Evolutionary conservation across 1,140 invertebrate species (phyloP).

Genomic region (Ridgeia piscesae): DNA sequence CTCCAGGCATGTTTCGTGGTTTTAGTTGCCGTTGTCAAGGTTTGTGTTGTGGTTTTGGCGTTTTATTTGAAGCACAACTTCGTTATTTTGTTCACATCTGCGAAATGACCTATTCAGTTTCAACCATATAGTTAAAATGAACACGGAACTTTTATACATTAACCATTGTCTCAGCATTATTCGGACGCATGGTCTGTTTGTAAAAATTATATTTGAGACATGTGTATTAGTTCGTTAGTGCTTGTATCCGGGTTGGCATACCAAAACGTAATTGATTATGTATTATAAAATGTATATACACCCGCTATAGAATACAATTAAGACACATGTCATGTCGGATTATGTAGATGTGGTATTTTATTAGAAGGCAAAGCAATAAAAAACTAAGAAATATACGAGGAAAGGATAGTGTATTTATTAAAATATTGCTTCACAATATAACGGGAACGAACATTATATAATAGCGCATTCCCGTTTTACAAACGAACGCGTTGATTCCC

Average conservation of each 20-base stretch:
- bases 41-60: neutral
- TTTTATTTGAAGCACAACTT: neutral
- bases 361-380: neutral
- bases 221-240: no score
- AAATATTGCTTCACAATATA: neutral
- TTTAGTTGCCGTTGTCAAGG: neutral
- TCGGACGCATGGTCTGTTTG: neutral
- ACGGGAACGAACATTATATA: neutral
- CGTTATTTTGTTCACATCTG: neutral
- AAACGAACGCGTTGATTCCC: neutral
- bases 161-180: neutral
- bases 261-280: neutral
- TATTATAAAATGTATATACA: neutral
- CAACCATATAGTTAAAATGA: neutral
- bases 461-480: neutral
- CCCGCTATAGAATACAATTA: neutral
- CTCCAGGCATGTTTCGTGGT: neutral
- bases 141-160: neutral
- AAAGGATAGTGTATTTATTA: neutral
- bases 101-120: neutral
- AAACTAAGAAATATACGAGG: neutral
- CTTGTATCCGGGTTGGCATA: neutral
- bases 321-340: neutral
- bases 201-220: neutral
- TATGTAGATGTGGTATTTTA: neutral